phyloP scores from a whole-genome alignment of 2,113 vertebrate genomes.

The Melanostigma gelatinosum region DNA sequence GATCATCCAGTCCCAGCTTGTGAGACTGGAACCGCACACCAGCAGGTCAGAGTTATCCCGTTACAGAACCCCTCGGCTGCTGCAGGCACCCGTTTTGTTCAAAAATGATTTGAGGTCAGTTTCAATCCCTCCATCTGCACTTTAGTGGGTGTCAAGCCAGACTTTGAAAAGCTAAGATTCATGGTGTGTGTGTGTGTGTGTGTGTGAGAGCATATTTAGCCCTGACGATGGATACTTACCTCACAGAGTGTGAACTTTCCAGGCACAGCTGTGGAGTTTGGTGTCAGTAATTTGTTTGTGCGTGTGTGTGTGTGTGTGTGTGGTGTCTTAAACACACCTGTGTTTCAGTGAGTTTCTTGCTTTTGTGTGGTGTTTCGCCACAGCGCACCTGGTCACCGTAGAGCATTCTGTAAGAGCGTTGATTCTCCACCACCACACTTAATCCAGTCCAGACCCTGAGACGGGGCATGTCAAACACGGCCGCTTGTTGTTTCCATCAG shows the following conservation, averaged over 20 bases:
- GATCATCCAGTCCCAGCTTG: neutral
- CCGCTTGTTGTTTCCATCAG: neutral
- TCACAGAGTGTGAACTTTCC: conserved; percentile 57
- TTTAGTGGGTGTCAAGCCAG: conserved; percentile 16
- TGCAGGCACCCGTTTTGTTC: neutral
- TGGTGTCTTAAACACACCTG: neutral
- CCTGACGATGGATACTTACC: conserved; percentile 21
- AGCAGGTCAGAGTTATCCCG: neutral
- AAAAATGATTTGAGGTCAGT: conserved; percentile 7
- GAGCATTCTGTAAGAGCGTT: conserved; percentile 16
- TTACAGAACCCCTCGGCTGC: conserved; percentile 17
- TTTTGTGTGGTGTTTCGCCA: conserved; percentile 17
- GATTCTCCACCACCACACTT: neutral
- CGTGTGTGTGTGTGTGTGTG: conserved; percentile 7
- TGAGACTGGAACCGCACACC: neutral
- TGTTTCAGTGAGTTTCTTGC: neutral
- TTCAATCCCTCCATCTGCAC: conserved; percentile 2
- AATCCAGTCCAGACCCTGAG: neutral
- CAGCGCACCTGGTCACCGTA: neutral
- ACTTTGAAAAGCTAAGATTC: conserved; percentile 23
- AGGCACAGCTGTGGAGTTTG: conserved; percentile 60
- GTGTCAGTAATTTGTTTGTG: conserved; percentile 14
- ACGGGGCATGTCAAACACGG: neutral
- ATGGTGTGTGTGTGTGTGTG: neutral
- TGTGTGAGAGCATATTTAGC: conserved; percentile 35